Evolutionary conservation across 2,113 vertebrate genomes (phyloP).

Genomic region (Paradoxurus hermaphroditus): DNA sequence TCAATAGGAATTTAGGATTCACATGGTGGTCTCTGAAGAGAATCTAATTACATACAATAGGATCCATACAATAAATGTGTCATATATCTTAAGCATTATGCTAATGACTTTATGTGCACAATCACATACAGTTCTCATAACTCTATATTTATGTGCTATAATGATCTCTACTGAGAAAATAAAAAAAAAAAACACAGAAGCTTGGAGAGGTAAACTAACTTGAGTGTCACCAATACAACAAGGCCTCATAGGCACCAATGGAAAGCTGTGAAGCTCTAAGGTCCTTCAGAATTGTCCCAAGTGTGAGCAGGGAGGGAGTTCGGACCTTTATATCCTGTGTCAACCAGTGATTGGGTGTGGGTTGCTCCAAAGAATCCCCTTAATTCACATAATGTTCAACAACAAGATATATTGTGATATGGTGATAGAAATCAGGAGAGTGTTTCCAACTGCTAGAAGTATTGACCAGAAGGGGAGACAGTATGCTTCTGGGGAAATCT

Average conservation of each 20-base stretch:
- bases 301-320: neutral
- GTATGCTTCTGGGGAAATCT: neutral
- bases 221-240: neutral
- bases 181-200: neutral
- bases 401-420: neutral
- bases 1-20: neutral
- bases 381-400: neutral
- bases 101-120: neutral
- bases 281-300: neutral
- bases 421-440: neutral
- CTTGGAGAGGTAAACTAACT: neutral
- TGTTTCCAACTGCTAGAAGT: neutral
- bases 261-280: neutral
- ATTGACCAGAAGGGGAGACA: neutral
- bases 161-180: neutral
- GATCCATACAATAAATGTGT: neutral
- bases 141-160: neutral
- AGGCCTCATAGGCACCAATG: neutral
- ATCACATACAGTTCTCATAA: neutral
- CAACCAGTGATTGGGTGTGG: neutral
- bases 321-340: neutral
- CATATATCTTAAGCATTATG: neutral
- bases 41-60: neutral
- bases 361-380: neutral
- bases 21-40: neutral